These are phyloP conservation scores for Drosophila gaucha DNA, from an alignment of 2,888 invertebrate genomes.

Conservation along the genomic window DNA sequence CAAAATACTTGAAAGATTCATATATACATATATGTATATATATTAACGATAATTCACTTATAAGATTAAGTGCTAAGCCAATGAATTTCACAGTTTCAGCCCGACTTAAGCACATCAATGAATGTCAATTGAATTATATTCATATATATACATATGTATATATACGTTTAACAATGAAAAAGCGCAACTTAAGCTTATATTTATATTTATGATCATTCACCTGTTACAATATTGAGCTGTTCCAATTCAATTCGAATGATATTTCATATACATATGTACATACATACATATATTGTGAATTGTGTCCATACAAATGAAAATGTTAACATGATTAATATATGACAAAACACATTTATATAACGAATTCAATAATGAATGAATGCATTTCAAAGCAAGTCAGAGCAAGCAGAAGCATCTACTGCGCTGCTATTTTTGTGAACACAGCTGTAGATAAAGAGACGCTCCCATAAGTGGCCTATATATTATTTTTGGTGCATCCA, in stretches of 20 bases:
- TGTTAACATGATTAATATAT: too few relatives aligned
- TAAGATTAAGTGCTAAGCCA: neutral
- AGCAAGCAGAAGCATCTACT: neutral
- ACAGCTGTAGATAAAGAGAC: too few relatives aligned
- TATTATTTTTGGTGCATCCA: too few relatives aligned
- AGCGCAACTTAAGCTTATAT: too few relatives aligned
- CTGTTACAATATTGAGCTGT: too few relatives aligned
- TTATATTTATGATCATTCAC: too few relatives aligned
- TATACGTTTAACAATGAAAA: too few relatives aligned
- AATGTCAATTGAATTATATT: slow-evolving; percentile 3
- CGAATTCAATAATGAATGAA: neutral
- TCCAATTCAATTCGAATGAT: neutral
- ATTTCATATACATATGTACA: neutral
- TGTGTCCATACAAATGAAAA: too few relatives aligned
- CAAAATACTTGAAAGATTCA: neutral
- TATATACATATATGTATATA: neutral
- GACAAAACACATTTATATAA: too few relatives aligned
- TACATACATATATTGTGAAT: too few relatives aligned
- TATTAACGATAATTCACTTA: slow-evolving; percentile 11
- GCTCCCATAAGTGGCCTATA: too few relatives aligned
- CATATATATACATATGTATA: neutral
- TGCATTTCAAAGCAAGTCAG: neutral
- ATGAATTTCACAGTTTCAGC: slow-evolving; percentile 1
- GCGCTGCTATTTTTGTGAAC: too few relatives aligned
- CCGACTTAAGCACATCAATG: slow-evolving; percentile 4